Conservation (phyloP, 2,797 vertebrate genomes). For the Rousettus madagascariensis region DNA sequence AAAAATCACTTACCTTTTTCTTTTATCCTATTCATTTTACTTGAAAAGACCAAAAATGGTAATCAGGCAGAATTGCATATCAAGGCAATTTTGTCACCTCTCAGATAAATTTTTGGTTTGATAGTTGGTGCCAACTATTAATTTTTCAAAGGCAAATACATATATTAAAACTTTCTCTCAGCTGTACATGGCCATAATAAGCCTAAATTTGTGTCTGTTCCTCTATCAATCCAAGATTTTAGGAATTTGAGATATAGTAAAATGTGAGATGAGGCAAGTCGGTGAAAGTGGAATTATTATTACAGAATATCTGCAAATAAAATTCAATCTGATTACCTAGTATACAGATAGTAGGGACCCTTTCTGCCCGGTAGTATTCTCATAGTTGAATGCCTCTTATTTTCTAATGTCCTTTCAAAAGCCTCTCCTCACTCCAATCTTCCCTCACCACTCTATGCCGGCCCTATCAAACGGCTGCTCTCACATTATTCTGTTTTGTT, state of each 20-base stretch:
- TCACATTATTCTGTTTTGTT: background rate
- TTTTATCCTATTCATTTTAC: conserved; percentile 16
- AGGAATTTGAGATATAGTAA: background rate
- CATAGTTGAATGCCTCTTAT: background rate
- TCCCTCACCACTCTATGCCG: background rate
- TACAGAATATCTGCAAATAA: background rate
- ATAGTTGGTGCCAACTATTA: background rate
- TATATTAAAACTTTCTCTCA: background rate
- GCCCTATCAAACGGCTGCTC: background rate
- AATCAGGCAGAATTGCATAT: background rate
- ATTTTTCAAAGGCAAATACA: conserved; percentile 13
- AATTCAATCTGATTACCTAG: background rate
- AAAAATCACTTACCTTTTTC: background rate
- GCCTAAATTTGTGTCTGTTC: background rate
- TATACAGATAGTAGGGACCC: background rate
- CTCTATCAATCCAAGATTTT: background rate
- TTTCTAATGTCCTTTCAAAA: background rate
- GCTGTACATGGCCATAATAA: background rate
- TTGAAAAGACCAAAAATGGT: conserved; percentile 14
- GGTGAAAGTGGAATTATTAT: background rate
- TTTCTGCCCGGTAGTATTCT: background rate
- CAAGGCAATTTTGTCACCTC: background rate
- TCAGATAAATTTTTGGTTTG: background rate
- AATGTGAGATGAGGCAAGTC: background rate
- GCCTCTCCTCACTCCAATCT: background rate